These are phyloP conservation scores for Nestor notabilis DNA, from an alignment of 2,113 vertebrate species.

Conservation along the genomic window DNA sequence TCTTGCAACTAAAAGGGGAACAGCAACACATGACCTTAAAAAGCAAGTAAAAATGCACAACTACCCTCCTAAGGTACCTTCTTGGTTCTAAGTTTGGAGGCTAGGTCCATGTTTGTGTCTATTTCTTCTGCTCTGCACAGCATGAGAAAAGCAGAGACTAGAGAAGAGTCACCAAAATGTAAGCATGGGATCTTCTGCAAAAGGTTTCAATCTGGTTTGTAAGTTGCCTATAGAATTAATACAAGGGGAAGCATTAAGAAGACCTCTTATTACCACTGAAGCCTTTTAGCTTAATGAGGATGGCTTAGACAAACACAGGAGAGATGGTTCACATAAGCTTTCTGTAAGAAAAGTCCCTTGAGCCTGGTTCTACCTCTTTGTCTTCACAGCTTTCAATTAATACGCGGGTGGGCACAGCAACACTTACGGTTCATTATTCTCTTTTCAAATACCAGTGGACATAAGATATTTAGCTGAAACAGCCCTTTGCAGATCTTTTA, in stretches of 20 bases:
- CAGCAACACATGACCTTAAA: neutral
- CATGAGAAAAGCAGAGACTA: neutral
- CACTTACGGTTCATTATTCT: neutral
- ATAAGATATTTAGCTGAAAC: slow-evolving; percentile 4
- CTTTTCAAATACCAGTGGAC: neutral
- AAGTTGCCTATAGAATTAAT: neutral
- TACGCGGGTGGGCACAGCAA: neutral
- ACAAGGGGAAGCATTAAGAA: neutral
- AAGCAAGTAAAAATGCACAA: neutral
- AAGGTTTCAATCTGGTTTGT: neutral
- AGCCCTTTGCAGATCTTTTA: neutral
- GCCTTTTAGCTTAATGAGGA: neutral
- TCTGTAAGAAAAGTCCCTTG: neutral
- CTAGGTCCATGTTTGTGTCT: neutral
- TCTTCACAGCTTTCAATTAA: slow-evolving; percentile 48
- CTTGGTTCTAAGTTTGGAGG: neutral
- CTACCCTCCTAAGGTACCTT: neutral
- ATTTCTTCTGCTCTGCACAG: neutral
- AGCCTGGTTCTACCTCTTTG: neutral
- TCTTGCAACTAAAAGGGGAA: neutral
- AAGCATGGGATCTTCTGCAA: neutral
- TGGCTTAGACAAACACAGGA: neutral
- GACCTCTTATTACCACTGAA: neutral
- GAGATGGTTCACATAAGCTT: neutral
- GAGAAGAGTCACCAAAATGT: neutral